phyloP scores from a whole-genome alignment of 2,888 invertebrate species.

The Mantis religiosa region DNA sequence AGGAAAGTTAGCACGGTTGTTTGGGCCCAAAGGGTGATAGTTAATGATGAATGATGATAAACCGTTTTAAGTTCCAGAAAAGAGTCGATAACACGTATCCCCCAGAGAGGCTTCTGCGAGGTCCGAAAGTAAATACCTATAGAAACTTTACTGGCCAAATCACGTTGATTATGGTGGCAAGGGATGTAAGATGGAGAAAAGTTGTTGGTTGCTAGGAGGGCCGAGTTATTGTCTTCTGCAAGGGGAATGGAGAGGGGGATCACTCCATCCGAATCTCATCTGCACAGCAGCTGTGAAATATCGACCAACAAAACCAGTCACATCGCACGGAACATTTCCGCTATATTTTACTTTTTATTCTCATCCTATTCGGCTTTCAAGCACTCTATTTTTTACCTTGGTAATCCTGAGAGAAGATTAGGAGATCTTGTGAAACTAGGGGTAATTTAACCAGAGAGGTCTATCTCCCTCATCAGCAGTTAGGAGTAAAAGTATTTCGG shows the following conservation, averaged over 20 bases:
- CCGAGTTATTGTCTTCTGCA: neutral
- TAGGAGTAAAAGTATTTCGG: too few relatives aligned
- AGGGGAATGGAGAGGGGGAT: neutral
- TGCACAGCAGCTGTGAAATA: conserved; percentile 10
- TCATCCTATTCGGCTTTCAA: neutral
- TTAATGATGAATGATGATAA: neutral
- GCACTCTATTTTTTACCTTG: neutral
- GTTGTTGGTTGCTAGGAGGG: neutral
- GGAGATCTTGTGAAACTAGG: too few relatives aligned
- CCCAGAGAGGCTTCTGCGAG: neutral
- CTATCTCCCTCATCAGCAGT: too few relatives aligned
- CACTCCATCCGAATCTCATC: conserved; percentile 1
- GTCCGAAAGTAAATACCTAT: neutral
- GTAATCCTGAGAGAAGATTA: too few relatives aligned
- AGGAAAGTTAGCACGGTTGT: neutral
- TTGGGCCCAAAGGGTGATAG: neutral
- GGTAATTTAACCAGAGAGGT: too few relatives aligned
- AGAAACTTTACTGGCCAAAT: neutral
- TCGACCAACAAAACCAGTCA: neutral
- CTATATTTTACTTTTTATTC: neutral
- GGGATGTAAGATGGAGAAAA: neutral
- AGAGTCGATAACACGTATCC: neutral
- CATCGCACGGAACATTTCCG: neutral
- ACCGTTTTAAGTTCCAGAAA: neutral
- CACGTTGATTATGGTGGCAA: neutral